phyloP scores from a whole-genome alignment of 2,888 invertebrate species.

The Entomobrya multifasciata region DNA sequence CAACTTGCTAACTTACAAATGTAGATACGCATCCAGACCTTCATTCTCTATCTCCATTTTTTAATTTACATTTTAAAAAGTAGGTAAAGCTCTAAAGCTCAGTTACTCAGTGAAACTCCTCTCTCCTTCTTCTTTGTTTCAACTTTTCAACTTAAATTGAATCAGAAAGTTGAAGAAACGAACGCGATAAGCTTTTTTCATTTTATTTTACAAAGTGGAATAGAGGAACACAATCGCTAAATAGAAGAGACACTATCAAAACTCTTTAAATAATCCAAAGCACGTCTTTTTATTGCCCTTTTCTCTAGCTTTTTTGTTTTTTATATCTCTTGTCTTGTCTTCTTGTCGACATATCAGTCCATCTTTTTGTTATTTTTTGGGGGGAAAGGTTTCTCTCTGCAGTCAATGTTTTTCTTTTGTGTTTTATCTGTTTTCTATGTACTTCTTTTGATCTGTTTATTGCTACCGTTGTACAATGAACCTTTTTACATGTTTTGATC shows the following conservation, averaged over 20 bases:
- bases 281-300: slow-evolving; percentile 8
- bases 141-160: slow-evolving; percentile 37
- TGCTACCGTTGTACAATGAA: too few species aligned
- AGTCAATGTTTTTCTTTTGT: neutral
- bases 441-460: neutral
- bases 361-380: neutral
- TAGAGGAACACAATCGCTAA: neutral
- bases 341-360: neutral
- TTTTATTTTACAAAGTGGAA: neutral
- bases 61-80: slow-evolving; percentile 11
- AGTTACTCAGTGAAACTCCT: neutral
- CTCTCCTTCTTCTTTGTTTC: neutral
- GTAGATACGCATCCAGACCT: neutral
- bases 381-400: too few species aligned
- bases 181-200: neutral
- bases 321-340: neutral
- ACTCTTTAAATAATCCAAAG: slow-evolving; percentile 36
- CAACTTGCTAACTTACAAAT: too few species aligned
- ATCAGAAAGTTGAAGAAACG: slow-evolving; percentile 38
- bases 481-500: slow-evolving; percentile 28
- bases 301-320: neutral
- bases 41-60: neutral
- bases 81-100: slow-evolving; percentile 9
- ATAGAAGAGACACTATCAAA: neutral
- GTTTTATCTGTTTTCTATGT: neutral